A percentile compares a stretch with the other conserved stretches of the same genome.
Evolutionary conservation across 2,888 invertebrate genomes (phyloP).

Genomic region (Coelogynopora nodosa): DNA sequence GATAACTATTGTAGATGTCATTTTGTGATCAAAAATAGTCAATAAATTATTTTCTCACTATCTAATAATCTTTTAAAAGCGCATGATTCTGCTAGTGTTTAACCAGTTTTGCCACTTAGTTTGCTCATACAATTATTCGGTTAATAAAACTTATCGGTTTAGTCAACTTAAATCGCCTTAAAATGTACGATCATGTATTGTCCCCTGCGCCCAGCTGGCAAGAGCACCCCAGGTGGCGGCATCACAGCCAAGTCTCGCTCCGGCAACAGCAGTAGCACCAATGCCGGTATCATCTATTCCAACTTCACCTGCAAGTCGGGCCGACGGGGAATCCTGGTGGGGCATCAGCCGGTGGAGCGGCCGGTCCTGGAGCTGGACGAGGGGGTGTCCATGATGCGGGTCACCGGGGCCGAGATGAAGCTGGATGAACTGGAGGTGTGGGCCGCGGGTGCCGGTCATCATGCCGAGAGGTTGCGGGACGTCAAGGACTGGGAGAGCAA

Average conservation of each 20-base stretch:
- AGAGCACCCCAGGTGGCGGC: neutral
- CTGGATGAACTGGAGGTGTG: conserved; percentile 30
- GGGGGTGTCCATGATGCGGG: conserved; percentile 6
- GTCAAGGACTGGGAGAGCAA: conserved; percentile 29
- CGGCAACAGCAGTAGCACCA: neutral
- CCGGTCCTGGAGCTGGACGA: conserved; percentile 35
- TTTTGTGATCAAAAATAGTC: no score
- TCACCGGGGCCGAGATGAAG: neutral
- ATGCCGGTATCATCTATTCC: conserved; percentile 37
- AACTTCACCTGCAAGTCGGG: conserved; percentile 36
- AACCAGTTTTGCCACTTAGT: no score
- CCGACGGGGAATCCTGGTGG: conserved; percentile 35
- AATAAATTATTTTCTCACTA: no score
- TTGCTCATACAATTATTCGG: no score
- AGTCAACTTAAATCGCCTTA: no score
- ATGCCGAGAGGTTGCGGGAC: neutral
- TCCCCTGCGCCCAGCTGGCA: no score
- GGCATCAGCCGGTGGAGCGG: conserved; percentile 30
- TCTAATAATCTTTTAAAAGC: no score
- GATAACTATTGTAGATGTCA: no score
- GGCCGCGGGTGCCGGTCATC: conserved; percentile 32
- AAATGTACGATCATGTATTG: no score
- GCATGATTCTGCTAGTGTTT: no score
- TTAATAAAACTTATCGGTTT: no score
- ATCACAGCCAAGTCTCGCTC: neutral